These are phyloP conservation scores for Etheostoma perlongum DNA, from an alignment of 2,797 vertebrate species.

Conservation along the genomic window DNA sequence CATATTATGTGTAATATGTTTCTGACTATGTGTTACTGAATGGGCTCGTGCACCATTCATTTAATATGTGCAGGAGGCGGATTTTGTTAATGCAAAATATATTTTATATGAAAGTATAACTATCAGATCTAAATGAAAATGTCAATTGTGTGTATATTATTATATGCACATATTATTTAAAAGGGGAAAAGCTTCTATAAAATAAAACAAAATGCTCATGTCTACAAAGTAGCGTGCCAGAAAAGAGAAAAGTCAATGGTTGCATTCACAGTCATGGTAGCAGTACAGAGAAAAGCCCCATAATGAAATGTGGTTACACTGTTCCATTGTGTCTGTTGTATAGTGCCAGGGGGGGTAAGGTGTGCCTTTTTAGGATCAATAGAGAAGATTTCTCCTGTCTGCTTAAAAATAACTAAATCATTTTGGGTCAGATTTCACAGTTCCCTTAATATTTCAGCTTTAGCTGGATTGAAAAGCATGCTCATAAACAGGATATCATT, in stretches of 20 bases:
- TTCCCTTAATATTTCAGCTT: neutral
- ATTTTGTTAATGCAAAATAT: neutral
- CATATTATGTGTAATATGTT: neutral
- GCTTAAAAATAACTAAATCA: conserved; percentile 5
- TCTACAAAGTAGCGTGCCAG: conserved; percentile 4
- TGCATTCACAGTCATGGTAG: conserved; percentile 24
- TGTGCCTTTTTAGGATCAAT: conserved; percentile 11
- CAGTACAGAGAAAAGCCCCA: conserved; percentile 33
- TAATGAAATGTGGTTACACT: conserved; percentile 45
- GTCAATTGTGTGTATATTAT: neutral
- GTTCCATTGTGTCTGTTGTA: conserved; percentile 30
- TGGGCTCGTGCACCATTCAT: neutral
- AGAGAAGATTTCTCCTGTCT: conserved; percentile 2
- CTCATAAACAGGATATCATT: conserved; percentile 24
- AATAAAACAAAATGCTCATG: neutral
- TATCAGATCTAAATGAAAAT: neutral
- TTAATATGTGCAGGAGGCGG: neutral
- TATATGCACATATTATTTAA: neutral
- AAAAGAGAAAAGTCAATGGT: conserved; percentile 9
- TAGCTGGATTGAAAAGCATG: neutral
- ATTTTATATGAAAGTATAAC: neutral
- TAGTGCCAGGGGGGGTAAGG: conserved; percentile 17
- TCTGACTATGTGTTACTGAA: neutral
- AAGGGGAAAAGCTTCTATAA: neutral
- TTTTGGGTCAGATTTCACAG: neutral